Evolutionary conservation across 2,888 invertebrate species (phyloP), one percentile per base, ranked within the genome.

Genomic region (Pheosia gnoma): DNA sequence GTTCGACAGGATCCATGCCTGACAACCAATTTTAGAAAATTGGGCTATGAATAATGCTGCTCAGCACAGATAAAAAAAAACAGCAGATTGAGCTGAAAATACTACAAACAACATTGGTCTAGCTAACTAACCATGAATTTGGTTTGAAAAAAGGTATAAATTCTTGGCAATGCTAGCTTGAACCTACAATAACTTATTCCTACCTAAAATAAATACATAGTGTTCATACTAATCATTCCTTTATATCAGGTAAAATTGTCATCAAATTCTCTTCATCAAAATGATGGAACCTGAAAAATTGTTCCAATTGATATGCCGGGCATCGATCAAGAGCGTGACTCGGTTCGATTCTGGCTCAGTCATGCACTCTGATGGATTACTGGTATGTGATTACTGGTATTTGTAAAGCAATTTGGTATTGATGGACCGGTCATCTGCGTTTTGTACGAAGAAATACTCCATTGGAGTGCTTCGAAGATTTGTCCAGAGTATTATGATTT

Each of bases 291-390:
- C 58, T 73, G 73, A 73, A 71, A 67, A 73, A 73, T 73, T 67
- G 70, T 64, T 60, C 45, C 59, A 52, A 55, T 62, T 63, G 49
- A 65, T 63, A 53, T 5, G 37, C 7, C 59, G 58, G 37, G 38
- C 60, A 73, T 73, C 72, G 55, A 73, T 73, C 73, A 73, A 59
- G 49, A 38, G 38, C 25, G 59, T 73, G 73, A 73, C 73, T 73
- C 65, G 72, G 74, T 37, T 53, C 53, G 37, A 37, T 53, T 53
- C 53, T 38, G 47, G 58, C 47, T 49, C 61, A 61, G 54, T 53
- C 73, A 63, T 58, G 53, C 59, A 37, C 51, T 55, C 69, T 71
- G 71, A 75, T 73, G 71, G 62, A 51, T 64, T 59, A 73, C 63
- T 71, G 71, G 73, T 73, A 66, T 66, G 66, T 61, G 55, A 51